Evolutionary conservation across 2,113 vertebrate species (phyloP).

Genomic region (Odocoileus virginianus): DNA sequence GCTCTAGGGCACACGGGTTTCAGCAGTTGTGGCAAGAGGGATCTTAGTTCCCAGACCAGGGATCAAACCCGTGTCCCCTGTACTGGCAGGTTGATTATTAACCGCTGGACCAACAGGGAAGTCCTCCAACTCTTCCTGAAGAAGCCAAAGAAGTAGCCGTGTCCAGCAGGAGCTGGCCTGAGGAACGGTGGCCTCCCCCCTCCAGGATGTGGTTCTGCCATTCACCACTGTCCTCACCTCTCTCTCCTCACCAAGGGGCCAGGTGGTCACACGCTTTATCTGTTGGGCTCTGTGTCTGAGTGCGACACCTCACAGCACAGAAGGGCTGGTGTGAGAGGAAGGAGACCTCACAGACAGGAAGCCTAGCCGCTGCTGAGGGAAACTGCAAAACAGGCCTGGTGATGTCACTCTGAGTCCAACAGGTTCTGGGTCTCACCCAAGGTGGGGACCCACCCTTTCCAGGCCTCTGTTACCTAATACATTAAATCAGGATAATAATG

Average conservation of each 20-base stretch:
- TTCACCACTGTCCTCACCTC: not conserved
- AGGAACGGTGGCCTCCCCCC: too few species aligned
- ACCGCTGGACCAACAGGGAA: not conserved
- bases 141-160: not conserved
- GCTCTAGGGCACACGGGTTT: not conserved
- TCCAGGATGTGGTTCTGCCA: not conserved
- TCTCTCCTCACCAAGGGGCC: not conserved
- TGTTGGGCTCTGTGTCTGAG: not conserved
- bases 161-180: not conserved
- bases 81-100: not conserved
- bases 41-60: not conserved
- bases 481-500: not conserved
- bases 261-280: fast-evolving
- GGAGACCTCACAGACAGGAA: not conserved
- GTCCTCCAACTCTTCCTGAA: not conserved
- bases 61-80: not conserved
- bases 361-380: not conserved
- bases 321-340: not conserved
- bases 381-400: not conserved
- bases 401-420: not conserved
- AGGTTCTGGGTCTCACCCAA: not conserved
- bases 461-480: not conserved
- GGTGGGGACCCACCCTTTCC: not conserved
- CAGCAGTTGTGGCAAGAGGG: not conserved
- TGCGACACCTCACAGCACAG: not conserved